A percentile compares a stretch with the other conserved stretches of the same genome.
Conservation (phyloP, 2,797 vertebrate genomes). For the Lepus oiostolus region DNA sequence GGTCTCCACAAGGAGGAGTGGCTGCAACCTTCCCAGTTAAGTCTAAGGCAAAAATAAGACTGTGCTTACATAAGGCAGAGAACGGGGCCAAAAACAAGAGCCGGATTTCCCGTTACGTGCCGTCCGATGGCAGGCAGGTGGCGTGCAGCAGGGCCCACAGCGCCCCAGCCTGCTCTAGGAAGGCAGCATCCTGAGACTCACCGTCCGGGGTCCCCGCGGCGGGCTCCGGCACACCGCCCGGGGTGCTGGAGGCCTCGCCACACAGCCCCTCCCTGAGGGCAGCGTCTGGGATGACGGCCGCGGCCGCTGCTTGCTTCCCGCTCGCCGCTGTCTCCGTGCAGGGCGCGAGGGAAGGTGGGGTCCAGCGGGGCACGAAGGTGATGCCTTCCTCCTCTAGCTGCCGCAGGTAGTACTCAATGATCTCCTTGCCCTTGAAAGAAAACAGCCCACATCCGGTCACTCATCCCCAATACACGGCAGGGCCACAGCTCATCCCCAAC, state of each 20-base stretch:
- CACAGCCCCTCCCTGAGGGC: slow-evolving; percentile 85
- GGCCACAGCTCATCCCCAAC: too few relatives aligned
- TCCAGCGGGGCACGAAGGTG: slow-evolving; percentile 94
- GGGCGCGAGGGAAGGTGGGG: slow-evolving; percentile 85
- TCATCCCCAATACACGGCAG: too few relatives aligned
- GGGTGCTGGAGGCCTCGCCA: slow-evolving; percentile 87
- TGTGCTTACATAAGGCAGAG: too few relatives aligned
- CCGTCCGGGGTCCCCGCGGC: slow-evolving; percentile 93
- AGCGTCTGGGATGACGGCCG: slow-evolving; percentile 83
- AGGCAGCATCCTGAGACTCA: slow-evolving; percentile 71
- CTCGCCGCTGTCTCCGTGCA: slow-evolving; percentile 82
- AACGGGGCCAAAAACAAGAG: too few relatives aligned
- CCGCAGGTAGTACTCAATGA: slow-evolving; percentile 97
- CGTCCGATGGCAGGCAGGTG: too few relatives aligned
- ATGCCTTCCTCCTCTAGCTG: slow-evolving; percentile 96
- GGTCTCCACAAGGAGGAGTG: too few relatives aligned
- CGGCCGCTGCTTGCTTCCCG: slow-evolving; percentile 79
- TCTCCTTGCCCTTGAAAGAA: slow-evolving; percentile 95
- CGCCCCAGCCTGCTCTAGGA: fast-evolving
- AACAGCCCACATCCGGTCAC: too few relatives aligned
- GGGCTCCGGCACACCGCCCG: slow-evolving; percentile 89
- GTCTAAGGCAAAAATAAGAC: too few relatives aligned
- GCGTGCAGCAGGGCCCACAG: too few relatives aligned
- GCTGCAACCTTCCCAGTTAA: too few relatives aligned
- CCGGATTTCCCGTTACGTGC: fast-evolving